Evolutionary conservation across 1,140 invertebrate species (phyloP).

Genomic region (Drosophila bocki): DNA sequence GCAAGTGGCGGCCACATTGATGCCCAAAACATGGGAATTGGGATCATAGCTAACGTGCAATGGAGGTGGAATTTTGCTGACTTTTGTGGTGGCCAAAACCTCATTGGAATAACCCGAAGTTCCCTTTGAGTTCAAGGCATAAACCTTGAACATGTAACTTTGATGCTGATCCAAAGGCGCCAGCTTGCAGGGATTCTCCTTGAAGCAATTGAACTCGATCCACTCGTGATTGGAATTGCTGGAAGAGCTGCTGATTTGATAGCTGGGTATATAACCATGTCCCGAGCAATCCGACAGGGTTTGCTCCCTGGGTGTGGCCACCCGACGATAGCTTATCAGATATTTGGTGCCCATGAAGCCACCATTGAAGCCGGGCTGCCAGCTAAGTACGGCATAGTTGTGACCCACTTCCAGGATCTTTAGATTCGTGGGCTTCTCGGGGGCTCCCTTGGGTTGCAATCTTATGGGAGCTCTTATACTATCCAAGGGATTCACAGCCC

Average conservation of each 20-base stretch:
- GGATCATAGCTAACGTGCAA: conserved; percentile 93
- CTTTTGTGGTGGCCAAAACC: conserved; percentile 90
- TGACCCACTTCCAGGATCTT: conserved; percentile 90
- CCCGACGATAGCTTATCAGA: conserved; percentile 90
- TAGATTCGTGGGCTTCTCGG: conserved; percentile 91
- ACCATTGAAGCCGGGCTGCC: conserved; percentile 95
- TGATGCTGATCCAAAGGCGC: conserved; percentile 93
- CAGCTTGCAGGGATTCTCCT: conserved; percentile 95
- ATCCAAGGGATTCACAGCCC: conserved; percentile 92
- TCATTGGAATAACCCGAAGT: conserved; percentile 94
- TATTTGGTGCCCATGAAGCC: conserved; percentile 93
- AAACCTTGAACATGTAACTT: conserved; percentile 93
- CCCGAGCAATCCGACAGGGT: conserved; percentile 87
- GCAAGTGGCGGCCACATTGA: conserved; percentile 92
- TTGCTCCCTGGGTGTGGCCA: conserved; percentile 87
- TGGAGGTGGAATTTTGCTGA: conserved; percentile 93
- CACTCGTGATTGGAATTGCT: conserved; percentile 87
- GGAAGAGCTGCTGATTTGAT: conserved; percentile 49
- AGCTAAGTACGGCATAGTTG: conserved; percentile 91
- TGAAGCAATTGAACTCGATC: conserved; percentile 93
- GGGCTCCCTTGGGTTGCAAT: conserved; percentile 92
- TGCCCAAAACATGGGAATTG: conserved; percentile 90
- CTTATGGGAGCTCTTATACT: conserved; percentile 91
- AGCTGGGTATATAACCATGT: conserved; percentile 68
- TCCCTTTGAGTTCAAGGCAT: conserved; percentile 93